Evolutionary conservation across 1,140 invertebrate species (phyloP).

Genomic region (Sesamia nonagrioides): DNA sequence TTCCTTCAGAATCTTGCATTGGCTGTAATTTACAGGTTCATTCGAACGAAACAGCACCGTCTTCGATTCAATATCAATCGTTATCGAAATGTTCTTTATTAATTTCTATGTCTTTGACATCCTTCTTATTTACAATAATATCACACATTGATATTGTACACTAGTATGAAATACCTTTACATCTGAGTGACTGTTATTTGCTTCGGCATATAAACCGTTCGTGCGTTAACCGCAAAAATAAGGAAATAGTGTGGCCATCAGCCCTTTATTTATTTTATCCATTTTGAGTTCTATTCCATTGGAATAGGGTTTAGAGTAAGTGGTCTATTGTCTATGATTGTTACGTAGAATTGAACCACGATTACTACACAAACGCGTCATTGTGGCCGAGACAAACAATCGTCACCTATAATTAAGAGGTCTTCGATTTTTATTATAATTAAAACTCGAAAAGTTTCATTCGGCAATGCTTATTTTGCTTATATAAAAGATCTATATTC

Average conservation of each 20-base stretch:
- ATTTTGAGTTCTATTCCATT: conserved; percentile 19
- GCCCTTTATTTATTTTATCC: not conserved
- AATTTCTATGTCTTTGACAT: conserved; percentile 66
- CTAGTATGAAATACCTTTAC: conserved; percentile 56
- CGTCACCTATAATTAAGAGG: conserved; percentile 36
- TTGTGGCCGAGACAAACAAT: conserved; percentile 36
- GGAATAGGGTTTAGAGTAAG: conserved; percentile 19
- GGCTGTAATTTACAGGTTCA: conserved; percentile 11
- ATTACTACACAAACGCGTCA: conserved; percentile 28
- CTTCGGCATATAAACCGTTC: conserved; percentile 16
- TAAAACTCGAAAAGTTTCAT: not conserved
- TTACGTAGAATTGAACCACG: conserved; percentile 16
- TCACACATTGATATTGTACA: conserved; percentile 74
- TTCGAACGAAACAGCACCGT: conserved; percentile 62
- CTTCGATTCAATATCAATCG: conserved; percentile 60
- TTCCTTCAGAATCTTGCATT: not conserved
- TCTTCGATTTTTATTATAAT: conserved; percentile 35
- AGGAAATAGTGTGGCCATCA: conserved; percentile 25
- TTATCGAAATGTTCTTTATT: conserved; percentile 48
- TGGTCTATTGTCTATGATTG: conserved; percentile 7
- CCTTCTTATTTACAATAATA: conserved; percentile 65
- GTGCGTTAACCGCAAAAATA: conserved; percentile 33
- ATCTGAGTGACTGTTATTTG: conserved; percentile 32
- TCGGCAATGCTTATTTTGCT: not conserved
- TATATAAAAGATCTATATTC: conserved; percentile 6